Evolutionary conservation across 2,888 invertebrate genomes (phyloP).

Genomic region (Lithophane semibrunnea): DNA sequence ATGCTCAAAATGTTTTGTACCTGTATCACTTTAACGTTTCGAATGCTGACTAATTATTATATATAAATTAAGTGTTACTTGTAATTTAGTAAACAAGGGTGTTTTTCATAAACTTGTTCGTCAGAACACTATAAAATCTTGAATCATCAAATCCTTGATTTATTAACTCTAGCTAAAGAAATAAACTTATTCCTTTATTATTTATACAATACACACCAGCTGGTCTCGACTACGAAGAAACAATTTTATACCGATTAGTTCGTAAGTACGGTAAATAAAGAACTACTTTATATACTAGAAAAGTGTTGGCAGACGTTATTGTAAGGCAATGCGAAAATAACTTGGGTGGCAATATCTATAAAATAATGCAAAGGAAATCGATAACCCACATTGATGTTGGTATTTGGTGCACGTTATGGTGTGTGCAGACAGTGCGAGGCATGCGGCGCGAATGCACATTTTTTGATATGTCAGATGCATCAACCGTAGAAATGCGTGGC

Average conservation of each 20-base stretch:
- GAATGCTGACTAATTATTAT: too few relatives aligned
- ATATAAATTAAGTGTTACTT: too few relatives aligned
- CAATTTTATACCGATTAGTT: background rate
- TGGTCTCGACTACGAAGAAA: constrained; percentile 27
- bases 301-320: background rate
- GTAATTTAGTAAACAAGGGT: too few relatives aligned
- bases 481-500: too few relatives aligned
- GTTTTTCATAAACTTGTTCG: background rate
- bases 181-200: background rate
- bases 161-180: background rate
- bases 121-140: background rate
- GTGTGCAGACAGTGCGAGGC: too few relatives aligned
- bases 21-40: background rate
- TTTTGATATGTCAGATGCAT: too few relatives aligned
- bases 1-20: constrained; percentile 5
- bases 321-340: constrained; percentile 16
- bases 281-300: constrained; percentile 3
- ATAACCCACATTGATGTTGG: too few relatives aligned
- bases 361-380: constrained; percentile 10
- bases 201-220: too few relatives aligned
- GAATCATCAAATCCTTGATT: background rate
- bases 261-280: constrained; percentile 11
- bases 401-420: too few relatives aligned
- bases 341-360: background rate
- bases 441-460: too few relatives aligned